Evolutionary conservation across 2,888 invertebrate genomes (phyloP).

Genomic region (Metalampra italica): DNA sequence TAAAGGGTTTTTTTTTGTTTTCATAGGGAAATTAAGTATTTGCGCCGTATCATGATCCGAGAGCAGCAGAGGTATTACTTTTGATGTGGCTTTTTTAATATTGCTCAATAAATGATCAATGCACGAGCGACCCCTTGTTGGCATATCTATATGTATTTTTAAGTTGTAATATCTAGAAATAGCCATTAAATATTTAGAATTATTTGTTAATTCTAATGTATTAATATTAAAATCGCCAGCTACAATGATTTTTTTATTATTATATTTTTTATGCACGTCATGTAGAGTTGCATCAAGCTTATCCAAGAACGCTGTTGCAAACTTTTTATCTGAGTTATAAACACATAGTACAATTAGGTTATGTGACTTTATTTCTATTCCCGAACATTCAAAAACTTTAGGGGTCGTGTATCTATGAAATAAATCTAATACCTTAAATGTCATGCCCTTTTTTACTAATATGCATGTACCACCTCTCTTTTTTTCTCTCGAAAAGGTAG

Average conservation of each 20-base stretch:
- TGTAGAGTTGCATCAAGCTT: background rate
- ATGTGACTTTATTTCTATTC: background rate
- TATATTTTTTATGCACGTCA: background rate
- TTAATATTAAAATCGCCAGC: slow-evolving; percentile 3
- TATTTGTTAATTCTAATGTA: background rate
- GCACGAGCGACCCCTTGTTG: background rate
- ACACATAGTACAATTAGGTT: slow-evolving; percentile 3
- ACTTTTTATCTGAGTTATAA: background rate
- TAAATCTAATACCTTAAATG: background rate
- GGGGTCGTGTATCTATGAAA: background rate
- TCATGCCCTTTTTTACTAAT: background rate
- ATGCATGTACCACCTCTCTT: slow-evolving; percentile 12
- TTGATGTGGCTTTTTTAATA: background rate
- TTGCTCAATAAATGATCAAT: slow-evolving; percentile 2
- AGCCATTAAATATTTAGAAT: background rate
- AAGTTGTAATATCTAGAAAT: background rate
- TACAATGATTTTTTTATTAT: slow-evolving; percentile 1
- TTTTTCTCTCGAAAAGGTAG: slow-evolving; percentile 7
- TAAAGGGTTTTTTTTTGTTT: background rate
- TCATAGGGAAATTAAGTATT: background rate
- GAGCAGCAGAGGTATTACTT: background rate
- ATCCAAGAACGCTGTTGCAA: background rate
- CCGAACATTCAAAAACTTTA: slow-evolving; percentile 7
- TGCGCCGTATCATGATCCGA: slow-evolving; percentile 7
- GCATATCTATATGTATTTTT: background rate